A percentile compares a stretch with the other conserved stretches of the same genome.
Conservation (phyloP, 1,140 invertebrate species). For the Temnothorax curvispinosus region DNA sequence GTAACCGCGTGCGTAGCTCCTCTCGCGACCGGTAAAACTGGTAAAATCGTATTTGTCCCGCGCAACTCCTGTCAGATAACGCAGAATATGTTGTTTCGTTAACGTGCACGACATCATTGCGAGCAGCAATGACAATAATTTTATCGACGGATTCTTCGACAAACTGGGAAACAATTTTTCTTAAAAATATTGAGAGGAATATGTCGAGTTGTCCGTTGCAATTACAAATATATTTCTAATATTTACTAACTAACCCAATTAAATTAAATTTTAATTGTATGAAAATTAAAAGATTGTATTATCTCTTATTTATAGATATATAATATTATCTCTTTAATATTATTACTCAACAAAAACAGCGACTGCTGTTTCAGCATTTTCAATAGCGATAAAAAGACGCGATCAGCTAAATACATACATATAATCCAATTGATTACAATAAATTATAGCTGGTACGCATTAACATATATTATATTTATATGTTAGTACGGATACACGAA, state of each 20-base stretch:
- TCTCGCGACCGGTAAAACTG: constrained; percentile 4
- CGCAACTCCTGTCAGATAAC: neutral
- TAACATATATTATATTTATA: neutral
- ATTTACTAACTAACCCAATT: neutral
- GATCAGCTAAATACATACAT: neutral
- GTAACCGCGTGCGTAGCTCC: neutral
- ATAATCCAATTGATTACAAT: neutral
- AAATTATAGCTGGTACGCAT: neutral
- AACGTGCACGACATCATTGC: neutral
- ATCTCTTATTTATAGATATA: neutral
- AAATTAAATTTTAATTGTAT: neutral
- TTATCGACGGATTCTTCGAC: neutral
- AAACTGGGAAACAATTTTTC: neutral
- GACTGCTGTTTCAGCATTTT: neutral
- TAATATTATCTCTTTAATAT: neutral
- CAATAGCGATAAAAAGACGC: neutral
- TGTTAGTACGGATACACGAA: neutral
- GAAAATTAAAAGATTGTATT: neutral
- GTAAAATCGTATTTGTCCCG: constrained; percentile 23
- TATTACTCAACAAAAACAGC: neutral
- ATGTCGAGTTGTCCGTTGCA: neutral
- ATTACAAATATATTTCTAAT: neutral
- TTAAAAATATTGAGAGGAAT: neutral
- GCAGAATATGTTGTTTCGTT: neutral
- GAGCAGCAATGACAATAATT: neutral